A percentile compares a stretch with the other conserved stretches of the same genome.
These are phyloP conservation scores for Corythornis vintsioides DNA, from an alignment of 2,113 vertebrate species.

Conservation along the genomic window DNA sequence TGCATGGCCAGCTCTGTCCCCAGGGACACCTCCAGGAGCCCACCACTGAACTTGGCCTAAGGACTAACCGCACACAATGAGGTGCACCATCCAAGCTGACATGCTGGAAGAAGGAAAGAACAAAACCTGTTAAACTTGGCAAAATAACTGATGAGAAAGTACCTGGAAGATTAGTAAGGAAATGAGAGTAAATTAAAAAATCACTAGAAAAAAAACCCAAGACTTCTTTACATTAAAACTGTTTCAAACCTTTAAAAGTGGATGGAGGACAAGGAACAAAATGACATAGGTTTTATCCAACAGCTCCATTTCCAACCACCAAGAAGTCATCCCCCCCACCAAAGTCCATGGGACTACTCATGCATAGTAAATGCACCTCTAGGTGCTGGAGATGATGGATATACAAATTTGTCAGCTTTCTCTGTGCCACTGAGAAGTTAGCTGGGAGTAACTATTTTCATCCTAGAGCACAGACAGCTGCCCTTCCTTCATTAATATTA, in stretches of 20 bases:
- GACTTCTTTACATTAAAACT: neutral
- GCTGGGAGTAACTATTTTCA: neutral
- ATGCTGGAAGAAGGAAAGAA: neutral
- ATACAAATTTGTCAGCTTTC: neutral
- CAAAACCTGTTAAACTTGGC: neutral
- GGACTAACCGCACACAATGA: neutral
- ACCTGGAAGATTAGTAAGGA: neutral
- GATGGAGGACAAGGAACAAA: neutral
- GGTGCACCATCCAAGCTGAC: neutral
- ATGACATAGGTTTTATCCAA: neutral
- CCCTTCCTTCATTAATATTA: neutral
- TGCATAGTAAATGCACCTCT: neutral
- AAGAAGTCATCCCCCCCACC: neutral
- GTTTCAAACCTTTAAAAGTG: neutral
- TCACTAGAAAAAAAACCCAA: neutral
- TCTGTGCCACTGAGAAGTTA: neutral
- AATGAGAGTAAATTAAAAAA: neutral
- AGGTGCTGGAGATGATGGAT: neutral
- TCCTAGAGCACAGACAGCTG: neutral
- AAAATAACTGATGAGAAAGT: neutral
- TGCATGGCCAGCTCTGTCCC: neutral
- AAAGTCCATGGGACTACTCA: neutral
- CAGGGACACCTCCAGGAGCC: neutral
- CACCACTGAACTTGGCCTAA: rapidly evolving
- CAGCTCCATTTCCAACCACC: neutral